A percentile compares a stretch with the other conserved stretches of the same genome.
Conservation (phyloP, 2,888 invertebrate genomes). For the Cordilura impudica region DNA sequence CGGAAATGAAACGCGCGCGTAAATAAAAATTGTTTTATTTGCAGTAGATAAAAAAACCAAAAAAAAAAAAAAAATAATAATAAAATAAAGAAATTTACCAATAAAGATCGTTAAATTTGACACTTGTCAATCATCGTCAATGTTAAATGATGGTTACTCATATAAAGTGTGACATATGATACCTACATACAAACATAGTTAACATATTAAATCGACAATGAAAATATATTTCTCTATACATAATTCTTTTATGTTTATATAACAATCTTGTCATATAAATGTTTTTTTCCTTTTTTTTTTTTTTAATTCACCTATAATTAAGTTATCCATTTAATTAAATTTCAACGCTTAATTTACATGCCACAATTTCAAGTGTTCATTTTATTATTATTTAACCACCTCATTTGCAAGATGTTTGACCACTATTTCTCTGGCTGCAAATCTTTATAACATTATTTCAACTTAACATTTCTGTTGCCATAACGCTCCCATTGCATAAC, state of each 20-base stretch:
- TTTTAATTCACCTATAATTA: not conserved
- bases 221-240: not conserved
- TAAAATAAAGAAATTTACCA: conserved; percentile 6
- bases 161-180: not conserved
- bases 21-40: conserved; percentile 8
- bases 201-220: not conserved
- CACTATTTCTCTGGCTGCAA: not conserved
- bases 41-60: conserved; percentile 3
- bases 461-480: not conserved
- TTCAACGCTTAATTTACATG: not conserved
- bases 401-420: not conserved
- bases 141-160: not conserved
- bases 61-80: not conserved
- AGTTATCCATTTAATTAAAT: not conserved
- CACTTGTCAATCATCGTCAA: not conserved
- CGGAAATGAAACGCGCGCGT: conserved; percentile 40
- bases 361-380: not conserved
- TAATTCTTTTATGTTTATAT: not conserved
- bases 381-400: not conserved
- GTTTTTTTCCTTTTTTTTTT: not conserved
- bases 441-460: not conserved
- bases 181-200: too few relatives aligned
- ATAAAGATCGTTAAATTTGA: not conserved
- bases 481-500: not conserved
- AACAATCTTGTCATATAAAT: too few relatives aligned